Base-by-base conservation (phyloP, 2,113 vertebrate species). In the Cynoglossus semilaevis region DNA sequence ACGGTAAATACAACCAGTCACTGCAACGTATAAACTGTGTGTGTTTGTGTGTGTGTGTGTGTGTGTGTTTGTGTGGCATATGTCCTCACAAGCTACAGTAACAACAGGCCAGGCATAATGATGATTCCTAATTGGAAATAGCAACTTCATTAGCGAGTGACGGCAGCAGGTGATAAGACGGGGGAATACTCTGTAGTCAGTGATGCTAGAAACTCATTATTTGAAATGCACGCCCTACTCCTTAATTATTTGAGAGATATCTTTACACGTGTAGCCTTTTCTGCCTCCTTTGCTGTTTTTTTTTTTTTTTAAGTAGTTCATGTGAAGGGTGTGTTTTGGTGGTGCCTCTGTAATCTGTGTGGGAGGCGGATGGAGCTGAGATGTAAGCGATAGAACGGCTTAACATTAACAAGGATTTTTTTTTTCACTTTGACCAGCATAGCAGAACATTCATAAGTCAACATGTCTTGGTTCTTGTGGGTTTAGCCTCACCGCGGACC, bases 91-190 rank as follows among this genome's bases (percentile, higher is more conserved):
- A 52, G 53, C 63, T 63, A 43, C 58, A 67, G 73, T 72, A 82
- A 65, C 64, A 85, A 78, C 80, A 71, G 45, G 63, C 58, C 50
- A 15, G 29, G 64, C 47, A 54, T 77, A 67, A 83, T 88, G 89
- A 88, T 86, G 76, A 86, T 84, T 80, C 73, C 76, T 87, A 88
- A 88, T 85, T 89, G 80, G 85, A 88, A 89, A 89, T 84, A 72
- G 90, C 84, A 85, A 85, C 88, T 91, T 89, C 83, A 89, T 89
- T 90, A 90, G 76, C 69, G 80, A 84, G 74, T 83, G 77, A 85
- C 86, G 85, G 81, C 80, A 76, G 83, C 86, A 88, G 84, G 88
- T 87, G 84, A 88, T 89, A 86, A 88, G 84, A 87, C 73, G 18
- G 76, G 85, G 80, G 80, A 88, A 88, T 90, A 77, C 78, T 68